Evolutionary conservation across 2,888 invertebrate species (phyloP).

Genomic region (Lacanobia wlatinum): DNA sequence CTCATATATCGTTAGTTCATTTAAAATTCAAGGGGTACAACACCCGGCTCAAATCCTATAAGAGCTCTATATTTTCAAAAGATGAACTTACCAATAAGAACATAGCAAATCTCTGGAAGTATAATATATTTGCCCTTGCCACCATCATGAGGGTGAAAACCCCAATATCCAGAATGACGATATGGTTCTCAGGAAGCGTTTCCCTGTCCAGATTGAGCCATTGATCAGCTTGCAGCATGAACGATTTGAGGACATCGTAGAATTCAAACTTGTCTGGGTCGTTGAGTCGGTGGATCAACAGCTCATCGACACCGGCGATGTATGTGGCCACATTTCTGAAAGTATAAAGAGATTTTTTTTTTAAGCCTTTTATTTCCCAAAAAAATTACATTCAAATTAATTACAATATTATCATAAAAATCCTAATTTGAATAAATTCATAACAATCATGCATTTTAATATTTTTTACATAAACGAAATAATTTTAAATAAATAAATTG

Average conservation of each 20-base stretch:
- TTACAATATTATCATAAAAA: too few species aligned
- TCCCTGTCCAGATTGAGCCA: constrained; percentile 74
- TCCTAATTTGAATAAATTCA: too few species aligned
- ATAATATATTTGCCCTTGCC: constrained; percentile 81
- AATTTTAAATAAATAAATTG: too few species aligned
- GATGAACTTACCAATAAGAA: constrained; percentile 76
- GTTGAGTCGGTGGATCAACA: constrained; percentile 78
- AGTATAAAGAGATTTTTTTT: too few species aligned
- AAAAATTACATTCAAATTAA: too few species aligned
- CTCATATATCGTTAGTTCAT: too few species aligned
- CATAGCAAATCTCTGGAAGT: constrained; percentile 79
- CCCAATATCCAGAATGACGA: constrained; percentile 81
- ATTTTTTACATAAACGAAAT: too few species aligned
- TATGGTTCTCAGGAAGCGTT: constrained; percentile 77
- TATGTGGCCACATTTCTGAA: constrained; percentile 77
- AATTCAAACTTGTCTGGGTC: constrained; percentile 78
- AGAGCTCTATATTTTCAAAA: not conserved
- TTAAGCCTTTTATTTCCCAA: too few species aligned
- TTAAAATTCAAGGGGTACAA: too few species aligned
- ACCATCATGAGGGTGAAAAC: constrained; percentile 77
- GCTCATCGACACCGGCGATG: constrained; percentile 74
- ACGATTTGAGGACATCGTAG: constrained; percentile 79
- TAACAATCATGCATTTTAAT: too few species aligned
- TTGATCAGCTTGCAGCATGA: constrained; percentile 77
- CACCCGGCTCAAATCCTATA: too few species aligned